A percentile compares a stretch with the other conserved stretches of the same genome.
Evolutionary conservation across 2,888 invertebrate genomes (phyloP).

Genomic region (Dugesia japonica): DNA sequence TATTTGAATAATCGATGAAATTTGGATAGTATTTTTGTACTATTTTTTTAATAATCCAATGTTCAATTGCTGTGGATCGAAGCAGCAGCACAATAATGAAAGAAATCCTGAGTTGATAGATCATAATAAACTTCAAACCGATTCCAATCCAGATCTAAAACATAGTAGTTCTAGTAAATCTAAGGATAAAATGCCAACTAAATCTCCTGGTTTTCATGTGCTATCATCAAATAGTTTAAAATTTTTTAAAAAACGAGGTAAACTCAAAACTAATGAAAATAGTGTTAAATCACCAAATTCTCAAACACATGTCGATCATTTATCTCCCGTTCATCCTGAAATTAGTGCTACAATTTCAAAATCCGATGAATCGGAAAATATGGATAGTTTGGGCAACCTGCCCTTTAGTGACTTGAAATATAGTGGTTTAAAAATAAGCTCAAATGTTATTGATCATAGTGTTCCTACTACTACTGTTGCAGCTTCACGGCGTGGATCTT

Average conservation of each 20-base stretch:
- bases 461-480: slow-evolving; percentile 29
- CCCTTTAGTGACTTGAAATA: background rate
- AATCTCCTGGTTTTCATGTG: background rate
- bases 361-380: background rate
- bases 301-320: background rate
- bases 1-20: background rate
- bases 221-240: background rate
- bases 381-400: slow-evolving; percentile 6
- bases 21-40: background rate
- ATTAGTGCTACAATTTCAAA: background rate
- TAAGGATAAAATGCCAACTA: background rate
- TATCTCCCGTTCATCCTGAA: background rate
- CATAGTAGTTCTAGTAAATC: background rate
- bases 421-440: background rate
- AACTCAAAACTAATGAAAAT: background rate
- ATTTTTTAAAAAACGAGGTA: background rate
- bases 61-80: background rate
- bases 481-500: slow-evolving; percentile 34
- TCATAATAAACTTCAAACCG: background rate
- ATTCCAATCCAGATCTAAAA: background rate
- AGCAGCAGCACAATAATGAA: slow-evolving; percentile 3
- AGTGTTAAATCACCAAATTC: background rate
- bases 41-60: background rate
- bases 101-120: background rate
- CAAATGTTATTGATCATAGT: background rate